Percentiles rank a stretch among this genome's conserved stretches.
phyloP scores from a whole-genome alignment of 2,888 invertebrate species.

The Melanophora roralis region DNA sequence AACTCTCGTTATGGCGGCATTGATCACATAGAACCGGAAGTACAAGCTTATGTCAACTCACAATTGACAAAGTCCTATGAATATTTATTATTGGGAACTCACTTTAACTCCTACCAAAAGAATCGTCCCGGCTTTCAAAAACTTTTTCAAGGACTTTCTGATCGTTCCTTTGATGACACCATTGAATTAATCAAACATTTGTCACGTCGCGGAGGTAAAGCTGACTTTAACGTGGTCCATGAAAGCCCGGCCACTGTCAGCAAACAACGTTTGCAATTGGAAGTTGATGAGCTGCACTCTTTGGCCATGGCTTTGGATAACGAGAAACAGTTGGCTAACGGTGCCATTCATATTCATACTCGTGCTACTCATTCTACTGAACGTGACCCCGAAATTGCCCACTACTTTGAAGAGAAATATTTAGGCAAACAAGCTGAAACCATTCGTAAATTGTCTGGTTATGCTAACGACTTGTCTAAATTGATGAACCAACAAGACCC shows the following conservation, averaged over 20 bases:
- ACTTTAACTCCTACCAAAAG: constrained; percentile 86
- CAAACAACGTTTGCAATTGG: constrained; percentile 62
- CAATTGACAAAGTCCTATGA: constrained; percentile 86
- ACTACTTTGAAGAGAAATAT: constrained; percentile 87
- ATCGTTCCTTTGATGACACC: constrained; percentile 85
- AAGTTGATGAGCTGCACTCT: constrained; percentile 82
- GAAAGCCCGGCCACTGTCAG: constrained; percentile 64
- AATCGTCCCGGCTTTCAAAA: constrained; percentile 87
- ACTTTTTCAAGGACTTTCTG: constrained; percentile 85
- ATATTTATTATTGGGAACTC: constrained; percentile 85
- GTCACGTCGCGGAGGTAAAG: constrained; percentile 83
- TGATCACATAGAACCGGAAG: constrained; percentile 67
- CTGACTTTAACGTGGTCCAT: constrained; percentile 78
- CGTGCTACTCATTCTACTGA: constrained; percentile 79
- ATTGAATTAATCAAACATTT: constrained; percentile 88
- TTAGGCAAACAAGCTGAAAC: constrained; percentile 83
- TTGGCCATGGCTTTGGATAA: constrained; percentile 86
- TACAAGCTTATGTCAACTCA: constrained; percentile 78
- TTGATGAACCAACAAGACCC: constrained; percentile 80
- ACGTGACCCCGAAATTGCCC: constrained; percentile 85
- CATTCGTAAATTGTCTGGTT: constrained; percentile 85
- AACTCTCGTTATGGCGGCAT: constrained; percentile 71
- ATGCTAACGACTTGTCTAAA: constrained; percentile 84
- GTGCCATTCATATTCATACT: constrained; percentile 83
- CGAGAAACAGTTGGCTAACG: constrained; percentile 84